Evolutionary conservation across 2,888 invertebrate genomes (phyloP).

Genomic region (Gibbula magus): DNA sequence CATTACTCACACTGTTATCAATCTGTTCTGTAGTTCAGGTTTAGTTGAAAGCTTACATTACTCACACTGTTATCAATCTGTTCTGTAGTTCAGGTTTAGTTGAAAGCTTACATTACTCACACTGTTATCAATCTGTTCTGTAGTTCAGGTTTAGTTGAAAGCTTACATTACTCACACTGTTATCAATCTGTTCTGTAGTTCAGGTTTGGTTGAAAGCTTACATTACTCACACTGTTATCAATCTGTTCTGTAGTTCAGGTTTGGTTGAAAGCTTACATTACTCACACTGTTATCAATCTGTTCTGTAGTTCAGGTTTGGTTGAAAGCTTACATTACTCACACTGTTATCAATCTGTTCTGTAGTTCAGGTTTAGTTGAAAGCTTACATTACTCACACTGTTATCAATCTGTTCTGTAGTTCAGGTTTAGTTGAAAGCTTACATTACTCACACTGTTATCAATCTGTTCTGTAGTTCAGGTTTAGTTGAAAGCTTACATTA

Average conservation of each 20-base stretch:
- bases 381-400: too few species aligned
- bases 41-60: too few species aligned
- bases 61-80: conserved; percentile 93
- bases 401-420: conserved; percentile 90
- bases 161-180: too few species aligned
- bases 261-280: too few species aligned
- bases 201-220: conserved; percentile 94
- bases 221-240: conserved; percentile 95
- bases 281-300: conserved; percentile 93
- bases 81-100: conserved; percentile 93
- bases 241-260: conserved; percentile 90
- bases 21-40: conserved; percentile 90
- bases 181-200: conserved; percentile 90
- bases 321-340: too few species aligned
- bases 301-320: conserved; percentile 93
- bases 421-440: conserved; percentile 94
- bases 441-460: conserved; percentile 95
- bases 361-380: conserved; percentile 93
- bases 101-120: too few species aligned
- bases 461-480: conserved; percentile 90
- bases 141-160: conserved; percentile 93
- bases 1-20: conserved; percentile 95
- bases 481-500: too few species aligned
- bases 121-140: conserved; percentile 93
- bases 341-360: conserved; percentile 93